phyloP scores from a whole-genome alignment of 1,140 invertebrate genomes.

The Drosophila jambulina region DNA sequence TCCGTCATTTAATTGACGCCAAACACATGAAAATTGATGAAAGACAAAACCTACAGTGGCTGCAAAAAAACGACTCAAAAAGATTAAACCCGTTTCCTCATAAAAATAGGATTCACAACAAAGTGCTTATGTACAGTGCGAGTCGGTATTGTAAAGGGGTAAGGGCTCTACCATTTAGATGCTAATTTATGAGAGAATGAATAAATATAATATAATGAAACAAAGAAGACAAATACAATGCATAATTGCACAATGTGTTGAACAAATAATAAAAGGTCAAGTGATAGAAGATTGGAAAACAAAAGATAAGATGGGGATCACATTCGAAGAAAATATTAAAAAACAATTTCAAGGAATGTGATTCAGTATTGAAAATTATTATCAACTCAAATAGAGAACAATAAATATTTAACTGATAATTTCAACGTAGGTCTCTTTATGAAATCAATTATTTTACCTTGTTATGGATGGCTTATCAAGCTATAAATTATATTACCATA shows the following conservation, averaged over 20 bases:
- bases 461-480: slow-evolving; percentile 15
- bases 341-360: neutral
- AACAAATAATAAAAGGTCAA: neutral
- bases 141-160: neutral
- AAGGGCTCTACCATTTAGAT: neutral
- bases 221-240: neutral
- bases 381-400: neutral
- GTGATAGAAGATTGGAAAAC: neutral
- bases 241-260: no score
- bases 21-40: slow-evolving; percentile 68
- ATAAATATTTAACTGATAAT: slow-evolving; percentile 17
- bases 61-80: slow-evolving; percentile 14
- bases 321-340: neutral
- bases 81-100: slow-evolving; percentile 54
- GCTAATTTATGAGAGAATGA: neutral
- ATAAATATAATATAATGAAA: neutral
- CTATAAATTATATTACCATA: slow-evolving; percentile 20
- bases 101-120: slow-evolving; percentile 17
- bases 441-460: neutral
- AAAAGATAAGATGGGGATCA: neutral
- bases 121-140: slow-evolving; percentile 24
- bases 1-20: slow-evolving; percentile 80
- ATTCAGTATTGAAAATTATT: neutral
- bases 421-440: neutral
- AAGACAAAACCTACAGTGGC: slow-evolving; percentile 50